Evolutionary conservation across 2,888 invertebrate species (phyloP).

Genomic region (Odontothrips loti): DNA sequence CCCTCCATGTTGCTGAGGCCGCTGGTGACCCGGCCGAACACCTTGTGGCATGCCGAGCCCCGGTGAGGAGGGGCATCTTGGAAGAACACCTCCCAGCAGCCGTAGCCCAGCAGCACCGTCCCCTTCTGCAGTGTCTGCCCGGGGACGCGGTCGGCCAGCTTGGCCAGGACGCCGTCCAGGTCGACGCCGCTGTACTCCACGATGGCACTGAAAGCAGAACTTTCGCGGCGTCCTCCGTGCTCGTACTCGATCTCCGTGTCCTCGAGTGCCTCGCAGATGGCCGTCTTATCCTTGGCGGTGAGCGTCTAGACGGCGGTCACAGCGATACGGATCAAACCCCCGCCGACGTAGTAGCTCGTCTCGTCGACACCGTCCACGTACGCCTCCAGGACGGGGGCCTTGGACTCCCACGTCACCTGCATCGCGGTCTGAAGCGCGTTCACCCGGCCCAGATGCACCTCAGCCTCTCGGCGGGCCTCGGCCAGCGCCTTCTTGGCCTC

Average conservation of each 20-base stretch:
- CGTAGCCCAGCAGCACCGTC: not conserved
- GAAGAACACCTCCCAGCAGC: not conserved
- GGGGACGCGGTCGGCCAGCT: not conserved
- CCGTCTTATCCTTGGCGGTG: not conserved
- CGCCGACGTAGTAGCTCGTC: not conserved
- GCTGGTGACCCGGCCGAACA: not conserved
- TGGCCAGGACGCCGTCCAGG: not conserved
- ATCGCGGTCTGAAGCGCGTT: too few species aligned
- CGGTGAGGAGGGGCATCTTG: not conserved
- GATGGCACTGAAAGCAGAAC: not conserved
- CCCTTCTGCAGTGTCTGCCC: not conserved
- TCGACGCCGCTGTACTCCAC: not conserved
- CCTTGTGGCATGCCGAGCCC: not conserved
- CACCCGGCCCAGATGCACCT: too few species aligned
- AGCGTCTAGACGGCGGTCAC: not conserved
- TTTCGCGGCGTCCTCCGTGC: not conserved
- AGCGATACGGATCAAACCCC: not conserved
- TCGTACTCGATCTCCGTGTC: not conserved
- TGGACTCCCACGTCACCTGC: too few species aligned
- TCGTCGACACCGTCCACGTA: not conserved
- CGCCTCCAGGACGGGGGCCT: not conserved
- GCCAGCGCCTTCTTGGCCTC: not conserved
- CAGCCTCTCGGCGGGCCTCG: not conserved
- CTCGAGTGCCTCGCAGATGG: not conserved
- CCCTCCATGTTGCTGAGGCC: not conserved